Evolutionary conservation across 1,140 invertebrate genomes (phyloP).

Genomic region (Brachionus koreanus): DNA sequence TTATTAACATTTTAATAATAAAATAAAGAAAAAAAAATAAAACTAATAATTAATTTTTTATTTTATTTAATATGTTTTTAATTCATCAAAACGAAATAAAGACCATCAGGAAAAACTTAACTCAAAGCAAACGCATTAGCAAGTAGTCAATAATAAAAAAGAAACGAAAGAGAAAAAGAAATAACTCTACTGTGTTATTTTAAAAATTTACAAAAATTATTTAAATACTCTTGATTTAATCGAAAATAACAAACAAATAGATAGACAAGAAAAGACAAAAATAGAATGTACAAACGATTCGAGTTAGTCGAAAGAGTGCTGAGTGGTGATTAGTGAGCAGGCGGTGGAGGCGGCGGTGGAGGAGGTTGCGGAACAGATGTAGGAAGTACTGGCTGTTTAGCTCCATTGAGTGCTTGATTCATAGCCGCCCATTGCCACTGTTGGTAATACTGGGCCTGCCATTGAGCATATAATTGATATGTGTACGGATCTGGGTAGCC

Average conservation of each 20-base stretch:
- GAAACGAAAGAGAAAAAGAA: background rate
- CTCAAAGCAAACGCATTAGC: background rate
- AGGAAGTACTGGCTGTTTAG: background rate
- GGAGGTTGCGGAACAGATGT: background rate
- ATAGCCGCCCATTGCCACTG: constrained; percentile 15
- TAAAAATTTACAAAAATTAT: background rate
- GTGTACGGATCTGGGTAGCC: background rate
- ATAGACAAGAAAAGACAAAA: background rate
- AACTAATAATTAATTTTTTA: background rate
- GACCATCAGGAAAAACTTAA: background rate
- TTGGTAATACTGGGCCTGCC: constrained; percentile 31
- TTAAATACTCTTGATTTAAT: background rate
- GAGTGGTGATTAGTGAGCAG: background rate
- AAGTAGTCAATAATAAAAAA: background rate
- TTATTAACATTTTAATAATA: background rate
- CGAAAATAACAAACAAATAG: background rate
- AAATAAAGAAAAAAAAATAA: background rate
- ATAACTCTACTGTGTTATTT: background rate
- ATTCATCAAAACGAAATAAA: background rate
- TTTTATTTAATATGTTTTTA: background rate
- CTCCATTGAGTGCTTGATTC: constrained; percentile 13
- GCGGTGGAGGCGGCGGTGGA: background rate
- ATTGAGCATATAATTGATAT: constrained; percentile 10
- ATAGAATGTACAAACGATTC: background rate
- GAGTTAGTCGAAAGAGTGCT: background rate